phyloP scores from a whole-genome alignment of 2,888 invertebrate genomes.

The Acrobeloides nanus region DNA sequence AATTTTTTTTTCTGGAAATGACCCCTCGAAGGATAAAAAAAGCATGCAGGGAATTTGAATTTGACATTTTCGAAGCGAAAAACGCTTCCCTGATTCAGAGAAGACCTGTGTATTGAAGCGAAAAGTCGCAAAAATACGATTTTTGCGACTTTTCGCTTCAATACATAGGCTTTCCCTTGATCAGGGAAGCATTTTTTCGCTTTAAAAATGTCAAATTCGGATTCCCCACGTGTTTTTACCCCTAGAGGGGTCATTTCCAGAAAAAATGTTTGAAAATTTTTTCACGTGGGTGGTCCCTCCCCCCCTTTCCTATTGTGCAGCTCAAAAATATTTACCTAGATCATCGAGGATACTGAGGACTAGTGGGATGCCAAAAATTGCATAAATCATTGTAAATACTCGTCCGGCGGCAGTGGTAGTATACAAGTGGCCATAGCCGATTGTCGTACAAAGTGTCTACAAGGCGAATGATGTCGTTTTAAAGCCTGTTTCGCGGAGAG shows the following conservation, averaged over 20 bases:
- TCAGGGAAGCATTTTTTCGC: too few species aligned
- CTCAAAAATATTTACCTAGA: constrained; percentile 27
- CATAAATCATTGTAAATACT: constrained; percentile 81
- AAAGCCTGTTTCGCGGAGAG: constrained; percentile 8
- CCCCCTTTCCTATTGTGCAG: not conserved
- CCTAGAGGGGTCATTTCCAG: not conserved
- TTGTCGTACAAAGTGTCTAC: constrained; percentile 49
- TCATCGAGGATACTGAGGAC: constrained; percentile 83
- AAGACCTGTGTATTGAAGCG: too few species aligned
- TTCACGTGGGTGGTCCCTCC: not conserved
- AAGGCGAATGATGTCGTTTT: constrained; percentile 10
- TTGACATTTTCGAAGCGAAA: too few species aligned
- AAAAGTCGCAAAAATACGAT: too few species aligned
- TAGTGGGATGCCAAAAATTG: constrained; percentile 86
- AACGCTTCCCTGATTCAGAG: too few species aligned
- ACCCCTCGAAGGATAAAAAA: too few species aligned
- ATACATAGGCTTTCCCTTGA: too few species aligned
- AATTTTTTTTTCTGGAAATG: too few species aligned
- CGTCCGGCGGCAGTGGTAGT: constrained; percentile 77
- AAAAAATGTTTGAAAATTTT: not conserved
- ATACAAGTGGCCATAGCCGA: constrained; percentile 71
- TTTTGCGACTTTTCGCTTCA: too few species aligned
- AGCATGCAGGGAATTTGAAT: too few species aligned
- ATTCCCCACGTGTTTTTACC: too few species aligned
- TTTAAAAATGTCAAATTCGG: too few species aligned